These are phyloP conservation scores for Petrolisthes manimaculis DNA, from an alignment of 2,888 invertebrate genomes.

Conservation along the genomic window DNA sequence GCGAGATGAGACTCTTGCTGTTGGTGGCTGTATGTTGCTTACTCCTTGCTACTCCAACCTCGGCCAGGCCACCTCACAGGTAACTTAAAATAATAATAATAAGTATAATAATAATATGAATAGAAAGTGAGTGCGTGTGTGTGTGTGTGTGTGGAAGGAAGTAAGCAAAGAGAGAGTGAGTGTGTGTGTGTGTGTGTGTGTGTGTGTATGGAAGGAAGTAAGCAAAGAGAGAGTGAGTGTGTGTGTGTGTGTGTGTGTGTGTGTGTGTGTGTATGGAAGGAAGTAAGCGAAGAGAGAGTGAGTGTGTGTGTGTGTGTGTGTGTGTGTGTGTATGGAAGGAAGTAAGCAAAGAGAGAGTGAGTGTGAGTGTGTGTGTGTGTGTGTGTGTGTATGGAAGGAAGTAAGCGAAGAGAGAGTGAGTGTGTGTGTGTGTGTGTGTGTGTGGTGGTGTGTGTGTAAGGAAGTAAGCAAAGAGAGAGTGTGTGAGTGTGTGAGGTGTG, in stretches of 20 bases:
- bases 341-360: background rate
- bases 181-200: constrained; percentile 19
- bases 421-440: constrained; percentile 12
- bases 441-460: no score
- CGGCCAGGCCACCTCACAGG: constrained; percentile 54
- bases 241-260: constrained; percentile 7
- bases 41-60: constrained; percentile 43
- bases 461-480: no score
- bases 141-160: background rate
- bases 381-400: background rate
- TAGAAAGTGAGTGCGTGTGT: constrained; percentile 15
- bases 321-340: background rate
- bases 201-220: background rate
- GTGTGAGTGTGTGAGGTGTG: no score
- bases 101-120: no score
- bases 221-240: background rate
- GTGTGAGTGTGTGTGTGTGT: background rate
- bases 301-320: constrained; percentile 3
- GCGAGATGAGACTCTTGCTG: constrained; percentile 34
- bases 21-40: constrained; percentile 48
- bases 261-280: background rate
- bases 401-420: background rate
- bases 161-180: background rate
- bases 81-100: no score
- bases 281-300: background rate